Evolutionary conservation across 23 tunicate species (phyloP), one percentile per base, ranked within the genome.

Genomic region (Oikopleura dioica): DNA sequence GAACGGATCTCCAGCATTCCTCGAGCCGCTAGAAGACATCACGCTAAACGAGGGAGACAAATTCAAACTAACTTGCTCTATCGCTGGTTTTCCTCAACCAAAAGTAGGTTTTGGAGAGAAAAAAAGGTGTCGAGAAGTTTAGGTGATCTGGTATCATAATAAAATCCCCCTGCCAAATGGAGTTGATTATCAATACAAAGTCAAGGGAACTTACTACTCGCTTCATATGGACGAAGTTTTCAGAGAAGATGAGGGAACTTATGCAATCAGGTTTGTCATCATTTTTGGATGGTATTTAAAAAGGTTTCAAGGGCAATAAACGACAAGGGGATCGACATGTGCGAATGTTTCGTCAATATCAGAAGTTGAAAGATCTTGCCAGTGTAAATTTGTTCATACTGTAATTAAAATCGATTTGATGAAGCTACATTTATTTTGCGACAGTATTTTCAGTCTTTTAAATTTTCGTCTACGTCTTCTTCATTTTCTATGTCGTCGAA

Each of bases 101-200:
- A 63, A 63, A 31, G 72, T 63, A 21, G 16, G 72, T 12, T 16
- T 63, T 44, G 21, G 55, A 44, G 9, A 9, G 9, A 44, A 44
- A 44, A 44, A 44, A 44, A 44, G 9, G 9, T 44, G 16, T 9
- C 30, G 33, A 63, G 2, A 12, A 21, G 33, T 63, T 63, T 28
- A 63, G 72, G 72, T 63, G 16, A 63, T 63, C 33, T 63, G 72
- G 72, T 63, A 63, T 31, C 72, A 63, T 28, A 63, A 63, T 63
- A 63, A 63, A 28, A 28, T 63, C 30, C 72, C 72, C 4, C 72
- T 63, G 33, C 72, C 72, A 63, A 63, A 63, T 63, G 72, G 72
- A 16, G 72, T 31, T 63, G 72, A 63, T 63, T 63, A 63, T 28
- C 72, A 63, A 63, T 63, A 63, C 33, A 63, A 63, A 63, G 72